Evolutionary conservation across 2,797 vertebrate species (phyloP), one percentile per base, ranked within the genome.

Genomic region (Salmo trutta): DNA sequence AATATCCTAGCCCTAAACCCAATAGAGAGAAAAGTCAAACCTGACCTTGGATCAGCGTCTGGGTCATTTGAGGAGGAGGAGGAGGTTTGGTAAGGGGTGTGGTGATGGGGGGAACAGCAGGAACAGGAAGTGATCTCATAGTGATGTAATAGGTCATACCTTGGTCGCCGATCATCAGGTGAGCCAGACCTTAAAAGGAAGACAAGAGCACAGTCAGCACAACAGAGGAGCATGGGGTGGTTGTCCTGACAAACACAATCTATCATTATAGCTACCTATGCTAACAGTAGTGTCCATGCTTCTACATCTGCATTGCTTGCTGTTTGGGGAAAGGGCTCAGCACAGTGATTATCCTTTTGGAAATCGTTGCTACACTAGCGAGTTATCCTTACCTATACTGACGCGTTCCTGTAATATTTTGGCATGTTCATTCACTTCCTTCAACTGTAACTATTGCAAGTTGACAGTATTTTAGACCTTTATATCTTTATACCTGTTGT

Each of bases 121-220:
- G 96, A 93, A 96, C 97, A 96, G 96, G 96, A 91, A 91, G 90
- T 90, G 89, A 92, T 82, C 21, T 64, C 59, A 64, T 64, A 64
- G 59, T 64, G n/a, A 64, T 75, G 87, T 89, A 92, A 91, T 86
- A 91, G 85, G 95, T 95, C 97, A 96, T 98, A 98, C 97, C 97
- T 98, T 98, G 97, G 96, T 98, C 97, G 96, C 96, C 96, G 96
- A 97, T 97, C 97, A 98, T 98, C 97, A 98, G 95, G 97, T 98
- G 97, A 92, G 97, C 97, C 96, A 98, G 97, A 98, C 97, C 97
- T 98, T 98, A 94, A 98, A 98, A 96, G 95, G 96, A 95, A 98
- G 95, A 98, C 96, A 98, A 97, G 96, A 98, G 96, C 96, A 98
- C 93, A 98, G 96, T 98, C 97, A 98, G 97, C 96, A 98, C 95